These are phyloP conservation scores for Scaptomyza flava DNA, from an alignment of 2,888 invertebrate species.

Conservation along the genomic window DNA sequence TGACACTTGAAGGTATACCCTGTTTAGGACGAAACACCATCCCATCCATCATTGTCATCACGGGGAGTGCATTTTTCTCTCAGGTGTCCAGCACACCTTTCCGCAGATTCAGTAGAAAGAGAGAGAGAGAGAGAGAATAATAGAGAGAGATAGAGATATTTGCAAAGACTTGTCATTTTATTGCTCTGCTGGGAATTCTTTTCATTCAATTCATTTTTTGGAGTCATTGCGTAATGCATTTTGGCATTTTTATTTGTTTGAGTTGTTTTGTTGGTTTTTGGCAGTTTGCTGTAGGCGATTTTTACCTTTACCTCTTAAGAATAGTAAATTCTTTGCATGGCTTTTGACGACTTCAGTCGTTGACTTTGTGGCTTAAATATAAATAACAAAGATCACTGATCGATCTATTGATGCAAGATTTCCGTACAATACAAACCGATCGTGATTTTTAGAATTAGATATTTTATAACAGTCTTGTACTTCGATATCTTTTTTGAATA, in stretches of 20 bases:
- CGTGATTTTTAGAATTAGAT: too few relatives aligned
- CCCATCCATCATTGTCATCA: constrained; percentile 72
- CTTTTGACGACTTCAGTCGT: constrained; percentile 30
- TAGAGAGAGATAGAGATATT: constrained; percentile 7
- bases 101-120: constrained; percentile 1
- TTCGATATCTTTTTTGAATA: too few relatives aligned
- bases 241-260: constrained; percentile 22
- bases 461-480: too few relatives aligned
- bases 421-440: neutral
- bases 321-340: constrained; percentile 28
- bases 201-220: constrained; percentile 5
- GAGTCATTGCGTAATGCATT: constrained; percentile 43
- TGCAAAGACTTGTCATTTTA: constrained; percentile 55
- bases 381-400: neutral
- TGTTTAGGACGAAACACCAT: constrained; percentile 30
- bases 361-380: constrained; percentile 42
- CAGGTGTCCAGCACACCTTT: constrained; percentile 55
- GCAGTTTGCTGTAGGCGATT: constrained; percentile 19
- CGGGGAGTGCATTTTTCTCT: constrained; percentile 23
- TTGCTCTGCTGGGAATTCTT: constrained; percentile 48
- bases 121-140: neutral
- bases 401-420: neutral
- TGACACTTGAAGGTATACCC: constrained; percentile 29
- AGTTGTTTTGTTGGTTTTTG: constrained; percentile 9
- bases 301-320: constrained; percentile 2